Conservation (phyloP, 2,888 invertebrate genomes). For the Nomada flava region DNA sequence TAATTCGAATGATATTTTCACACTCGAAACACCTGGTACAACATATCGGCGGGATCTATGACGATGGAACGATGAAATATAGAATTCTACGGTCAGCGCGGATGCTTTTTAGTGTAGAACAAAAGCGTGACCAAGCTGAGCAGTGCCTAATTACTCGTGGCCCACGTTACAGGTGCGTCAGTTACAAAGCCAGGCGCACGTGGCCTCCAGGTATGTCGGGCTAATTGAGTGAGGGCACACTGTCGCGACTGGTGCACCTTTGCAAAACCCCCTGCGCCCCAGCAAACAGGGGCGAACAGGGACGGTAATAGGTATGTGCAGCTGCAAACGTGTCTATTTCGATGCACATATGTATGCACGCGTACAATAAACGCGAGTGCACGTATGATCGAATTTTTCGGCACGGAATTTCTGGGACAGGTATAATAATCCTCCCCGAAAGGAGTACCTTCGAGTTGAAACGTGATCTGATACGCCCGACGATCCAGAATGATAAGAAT, state of each 20-base stretch:
- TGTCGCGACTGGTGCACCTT: slow-evolving; percentile 58
- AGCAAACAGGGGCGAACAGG: not conserved
- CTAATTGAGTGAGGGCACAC: slow-evolving; percentile 70
- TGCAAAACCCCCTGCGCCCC: slow-evolving; percentile 50
- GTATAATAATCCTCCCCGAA: slow-evolving; percentile 29
- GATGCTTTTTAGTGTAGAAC: slow-evolving; percentile 22
- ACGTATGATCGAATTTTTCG: slow-evolving; percentile 18
- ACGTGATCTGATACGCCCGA: slow-evolving; percentile 39
- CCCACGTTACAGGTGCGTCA: slow-evolving; percentile 67
- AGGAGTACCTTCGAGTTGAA: slow-evolving; percentile 46
- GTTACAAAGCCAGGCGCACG: slow-evolving; percentile 58
- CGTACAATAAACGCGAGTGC: not conserved
- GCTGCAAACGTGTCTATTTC: slow-evolving; percentile 25
- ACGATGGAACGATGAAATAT: not conserved
- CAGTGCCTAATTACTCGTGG: slow-evolving; percentile 67
- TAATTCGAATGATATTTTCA: too few relatives aligned
- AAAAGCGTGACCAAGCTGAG: slow-evolving; percentile 44
- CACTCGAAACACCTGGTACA: not conserved
- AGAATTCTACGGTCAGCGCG: not conserved
- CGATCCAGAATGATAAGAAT: slow-evolving; percentile 10
- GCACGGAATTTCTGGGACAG: slow-evolving; percentile 6
- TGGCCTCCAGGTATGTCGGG: slow-evolving; percentile 57
- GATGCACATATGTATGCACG: not conserved
- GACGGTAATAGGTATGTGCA: slow-evolving; percentile 26
- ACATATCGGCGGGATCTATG: not conserved